phyloP scores from a whole-genome alignment of 2,797 vertebrate species.

The Melanotaenia nigrans region DNA sequence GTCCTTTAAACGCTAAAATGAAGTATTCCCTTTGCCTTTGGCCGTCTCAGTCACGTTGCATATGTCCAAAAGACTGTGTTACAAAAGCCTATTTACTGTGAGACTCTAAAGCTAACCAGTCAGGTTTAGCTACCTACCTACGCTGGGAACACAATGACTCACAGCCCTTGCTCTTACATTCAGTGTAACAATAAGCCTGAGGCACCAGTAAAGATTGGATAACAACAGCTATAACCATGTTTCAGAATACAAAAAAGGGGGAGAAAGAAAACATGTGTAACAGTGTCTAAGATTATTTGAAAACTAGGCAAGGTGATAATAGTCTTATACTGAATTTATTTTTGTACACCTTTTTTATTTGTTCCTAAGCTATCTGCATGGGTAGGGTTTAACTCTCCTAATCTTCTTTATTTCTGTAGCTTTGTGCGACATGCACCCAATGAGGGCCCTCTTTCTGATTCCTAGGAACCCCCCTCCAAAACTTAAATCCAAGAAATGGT shows the following conservation, averaged over 20 bases:
- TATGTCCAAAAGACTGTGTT: constrained; percentile 46
- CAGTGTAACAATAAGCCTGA: constrained; percentile 69
- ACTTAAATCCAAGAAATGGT: constrained; percentile 97
- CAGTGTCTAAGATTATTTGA: constrained; percentile 50
- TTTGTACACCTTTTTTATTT: constrained; percentile 23
- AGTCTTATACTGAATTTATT: constrained; percentile 23
- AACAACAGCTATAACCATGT: constrained; percentile 72
- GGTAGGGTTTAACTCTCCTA: constrained; percentile 20
- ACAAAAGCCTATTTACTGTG: constrained; percentile 69
- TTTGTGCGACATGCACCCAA: constrained; percentile 95
- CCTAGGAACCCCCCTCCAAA: constrained; percentile 93
- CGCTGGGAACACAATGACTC: constrained; percentile 78
- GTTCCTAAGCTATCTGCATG: constrained; percentile 5
- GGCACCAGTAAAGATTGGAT: constrained; percentile 72
- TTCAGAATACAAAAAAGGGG: constrained; percentile 49
- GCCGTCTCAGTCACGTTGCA: constrained; percentile 50
- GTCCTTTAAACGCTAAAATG: constrained; percentile 17
- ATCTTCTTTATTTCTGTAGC: constrained; percentile 77
- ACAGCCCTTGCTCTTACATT: constrained; percentile 72
- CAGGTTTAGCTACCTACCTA: constrained; percentile 80
- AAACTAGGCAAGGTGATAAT: constrained; percentile 36
- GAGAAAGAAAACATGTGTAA: constrained; percentile 23
- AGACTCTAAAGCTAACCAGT: constrained; percentile 72
- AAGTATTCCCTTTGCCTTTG: constrained; percentile 26
- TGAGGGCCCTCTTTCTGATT: constrained; percentile 95